These are phyloP conservation scores for Leuctra nigra DNA, from an alignment of 2,888 invertebrate species.

Conservation along the genomic window DNA sequence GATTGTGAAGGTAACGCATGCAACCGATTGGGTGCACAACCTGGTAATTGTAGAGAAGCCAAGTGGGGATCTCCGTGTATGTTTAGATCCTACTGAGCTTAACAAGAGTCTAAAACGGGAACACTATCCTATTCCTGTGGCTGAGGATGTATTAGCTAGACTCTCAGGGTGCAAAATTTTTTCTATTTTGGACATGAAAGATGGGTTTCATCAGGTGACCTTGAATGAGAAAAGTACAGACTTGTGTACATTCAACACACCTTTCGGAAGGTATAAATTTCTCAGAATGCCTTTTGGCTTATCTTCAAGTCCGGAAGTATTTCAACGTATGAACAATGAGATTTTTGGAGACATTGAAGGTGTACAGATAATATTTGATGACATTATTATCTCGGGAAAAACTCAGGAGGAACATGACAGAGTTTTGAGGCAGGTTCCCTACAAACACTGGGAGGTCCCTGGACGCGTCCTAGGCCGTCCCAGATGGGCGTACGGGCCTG, in stretches of 20 bases:
- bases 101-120: constrained; percentile 7
- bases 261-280: constrained; percentile 21
- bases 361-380: constrained; percentile 23
- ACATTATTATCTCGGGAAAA: constrained; percentile 24
- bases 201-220: constrained; percentile 20
- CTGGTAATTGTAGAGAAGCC: constrained; percentile 16
- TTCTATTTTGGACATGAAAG: constrained; percentile 22
- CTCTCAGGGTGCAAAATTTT: neutral
- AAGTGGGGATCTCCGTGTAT: constrained; percentile 12
- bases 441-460: too few relatives aligned
- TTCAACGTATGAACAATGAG: constrained; percentile 22
- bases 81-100: constrained; percentile 14
- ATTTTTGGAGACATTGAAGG: constrained; percentile 24
- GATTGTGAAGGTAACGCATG: neutral
- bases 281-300: constrained; percentile 24
- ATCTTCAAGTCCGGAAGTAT: constrained; percentile 22
- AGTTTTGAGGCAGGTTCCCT: too few relatives aligned
- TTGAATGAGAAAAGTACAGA: constrained; percentile 16
- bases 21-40: constrained; percentile 10
- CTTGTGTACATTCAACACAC: constrained; percentile 23
- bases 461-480: too few relatives aligned
- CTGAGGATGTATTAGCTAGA: neutral
- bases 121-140: neutral
- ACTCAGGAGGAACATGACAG: constrained; percentile 23
- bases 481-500: too few relatives aligned